Percentiles rank a stretch among this genome's conserved stretches.
phyloP scores from a whole-genome alignment of 30 jellyfish, hydroid and myxozoan species.

The Nemopilema nomurai region DNA sequence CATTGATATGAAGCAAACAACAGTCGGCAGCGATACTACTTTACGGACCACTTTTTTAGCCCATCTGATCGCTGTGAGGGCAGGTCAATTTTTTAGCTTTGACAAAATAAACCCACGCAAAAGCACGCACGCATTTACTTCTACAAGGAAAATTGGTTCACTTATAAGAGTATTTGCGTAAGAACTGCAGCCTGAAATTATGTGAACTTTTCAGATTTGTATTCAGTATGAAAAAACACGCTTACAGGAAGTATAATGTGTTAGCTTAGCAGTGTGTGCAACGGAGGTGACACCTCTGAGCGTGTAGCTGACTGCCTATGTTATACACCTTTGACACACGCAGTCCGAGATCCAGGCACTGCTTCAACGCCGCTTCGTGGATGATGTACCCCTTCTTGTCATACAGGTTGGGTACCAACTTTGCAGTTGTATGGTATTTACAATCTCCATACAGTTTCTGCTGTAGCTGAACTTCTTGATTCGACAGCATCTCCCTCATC shows the following conservation, averaged over 20 bases:
- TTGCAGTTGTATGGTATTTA: too few species aligned
- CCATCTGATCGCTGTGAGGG: background rate
- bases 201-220: conserved; percentile 26
- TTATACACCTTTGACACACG: too few species aligned
- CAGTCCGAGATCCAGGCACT: too few species aligned
- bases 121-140: conserved; percentile 20
- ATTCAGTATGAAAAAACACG: conserved; percentile 25
- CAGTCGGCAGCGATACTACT: conserved; percentile 25
- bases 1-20: conserved; percentile 29
- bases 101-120: conserved; percentile 22
- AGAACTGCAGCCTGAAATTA: conserved; percentile 22
- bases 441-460: too few species aligned
- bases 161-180: conserved; percentile 7
- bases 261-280: conserved; percentile 35
- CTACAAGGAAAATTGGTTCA: conserved; percentile 20
- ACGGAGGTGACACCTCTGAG: conserved; percentile 34
- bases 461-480: too few species aligned
- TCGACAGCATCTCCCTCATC: too few species aligned
- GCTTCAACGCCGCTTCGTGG: too few species aligned
- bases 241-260: conserved; percentile 7
- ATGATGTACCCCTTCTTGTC: too few species aligned
- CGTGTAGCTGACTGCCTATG: conserved; percentile 44
- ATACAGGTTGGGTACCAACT: too few species aligned
- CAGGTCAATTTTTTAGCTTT: conserved; percentile 27
- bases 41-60: conserved; percentile 22